Base-by-base conservation (phyloP, 2,113 vertebrate genomes). In the Siphamia tubifer region DNA sequence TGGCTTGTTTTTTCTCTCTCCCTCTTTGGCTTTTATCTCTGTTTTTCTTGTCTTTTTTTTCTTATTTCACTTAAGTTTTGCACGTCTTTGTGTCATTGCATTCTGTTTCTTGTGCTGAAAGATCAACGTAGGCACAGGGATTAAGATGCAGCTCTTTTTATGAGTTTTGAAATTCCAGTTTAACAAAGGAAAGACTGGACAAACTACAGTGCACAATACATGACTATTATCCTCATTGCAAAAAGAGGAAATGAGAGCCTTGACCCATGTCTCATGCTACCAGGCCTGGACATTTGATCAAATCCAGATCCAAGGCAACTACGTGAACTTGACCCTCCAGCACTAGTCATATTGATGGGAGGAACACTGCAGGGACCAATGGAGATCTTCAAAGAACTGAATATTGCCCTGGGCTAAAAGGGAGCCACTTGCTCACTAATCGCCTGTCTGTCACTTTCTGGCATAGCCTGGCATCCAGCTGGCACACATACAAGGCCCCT, bases 381-480 rank as follows among this genome's bases (percentile, higher is more conserved):
- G 55, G 52, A 70, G 69, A 68, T 84, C 78, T 80, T 84, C 84
- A 88, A 90, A 83, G 81, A 35, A 4, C 12, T 34, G 76, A 68
- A 61, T 74, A 32, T 73, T 70, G 60, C 85, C 74, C 63, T 35
- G 1, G 79, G 82, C 83, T 71, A 82, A 85, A 68, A 87, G 82
- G 74, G 56, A 83, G 77, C 76, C 74, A 73, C 83, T 86, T 79
- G 74, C 81, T 84, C 66, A 54, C 74, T 90, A 87, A 89, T 87
- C 55, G 81, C 53, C 68, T 85, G 74, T 76, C 84, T 81, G 79
- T 85, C 84, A 80, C 76, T 87, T 69, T 47, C 85, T 80, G 77
- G 85, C 83, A 71, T 76, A 73, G 68, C 73, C 42, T 75, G 74
- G 71, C 73, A 82, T 79, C 77, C 80, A 83, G 81, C 85, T 87